A percentile compares a stretch with the other conserved stretches of the same genome.
phyloP scores from a whole-genome alignment of 1,140 invertebrate species.

The Caerostris darwini region DNA sequence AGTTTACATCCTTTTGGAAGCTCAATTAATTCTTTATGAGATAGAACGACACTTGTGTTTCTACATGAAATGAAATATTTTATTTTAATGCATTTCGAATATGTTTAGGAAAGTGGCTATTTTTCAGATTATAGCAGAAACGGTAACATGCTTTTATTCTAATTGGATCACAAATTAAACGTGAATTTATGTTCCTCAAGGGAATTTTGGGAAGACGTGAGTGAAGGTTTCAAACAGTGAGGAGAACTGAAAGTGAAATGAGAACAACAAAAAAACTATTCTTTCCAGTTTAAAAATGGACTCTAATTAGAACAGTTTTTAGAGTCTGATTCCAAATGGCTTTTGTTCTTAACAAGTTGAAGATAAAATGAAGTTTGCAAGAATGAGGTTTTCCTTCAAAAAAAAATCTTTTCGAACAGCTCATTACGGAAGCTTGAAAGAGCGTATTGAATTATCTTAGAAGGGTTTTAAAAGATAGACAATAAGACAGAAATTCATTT shows the following conservation, averaged over 20 bases:
- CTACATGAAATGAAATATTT: background rate
- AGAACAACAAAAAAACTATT: background rate
- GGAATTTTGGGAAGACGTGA: background rate
- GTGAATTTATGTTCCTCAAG: background rate
- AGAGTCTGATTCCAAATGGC: conserved; percentile 4
- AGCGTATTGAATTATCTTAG: background rate
- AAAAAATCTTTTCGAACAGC: background rate
- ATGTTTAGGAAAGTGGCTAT: background rate
- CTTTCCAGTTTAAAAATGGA: background rate
- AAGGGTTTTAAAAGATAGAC: background rate
- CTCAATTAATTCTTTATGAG: background rate
- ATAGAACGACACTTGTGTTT: background rate
- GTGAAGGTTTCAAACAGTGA: conserved; percentile 1
- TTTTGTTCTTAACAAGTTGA: conserved; percentile 6
- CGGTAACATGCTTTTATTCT: background rate
- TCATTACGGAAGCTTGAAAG: background rate
- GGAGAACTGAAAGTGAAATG: background rate
- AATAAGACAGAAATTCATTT: background rate
- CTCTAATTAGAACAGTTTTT: conserved; percentile 13
- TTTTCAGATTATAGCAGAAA: background rate
- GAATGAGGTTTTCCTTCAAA: background rate
- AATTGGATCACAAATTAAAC: background rate
- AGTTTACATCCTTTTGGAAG: no score
- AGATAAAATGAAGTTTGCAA: background rate
- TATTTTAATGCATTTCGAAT: conserved; percentile 8